Base-by-base conservation (phyloP, 1,140 invertebrate species). In the Drosophila azteca region DNA sequence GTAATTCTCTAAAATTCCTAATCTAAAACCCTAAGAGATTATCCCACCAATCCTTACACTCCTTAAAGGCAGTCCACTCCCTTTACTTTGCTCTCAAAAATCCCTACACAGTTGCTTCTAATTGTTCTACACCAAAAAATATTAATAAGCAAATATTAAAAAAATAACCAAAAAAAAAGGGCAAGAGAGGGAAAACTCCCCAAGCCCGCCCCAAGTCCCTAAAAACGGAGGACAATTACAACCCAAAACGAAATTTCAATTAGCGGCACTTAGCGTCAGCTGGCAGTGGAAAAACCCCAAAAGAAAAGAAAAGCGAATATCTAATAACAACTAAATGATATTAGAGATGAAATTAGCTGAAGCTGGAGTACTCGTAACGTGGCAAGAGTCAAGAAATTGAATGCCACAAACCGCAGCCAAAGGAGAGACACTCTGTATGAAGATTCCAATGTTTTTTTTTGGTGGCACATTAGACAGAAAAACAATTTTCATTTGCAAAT, bases 321-420 rank as follows among this genome's bases (percentile, higher is more conserved):
- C 84, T 82, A 88, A 88, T 88, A 89, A 77, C 83, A 88, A 79
- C 79, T 89, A 83, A 88, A 60, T 80, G 83, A 79, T 78, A 79
- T 83, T 83, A 65, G 83, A 72, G 71, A 64, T 58, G 53, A 79
- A 87, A 87, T 87, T 88, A 84, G 79, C 67, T 31, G 20, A 22
- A 66, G 31, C 24, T 22, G 9, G 7, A 3, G 0, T 7, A 0
- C 26, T 9, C 31, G 31, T 29, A 41, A 39, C 13, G 43, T 50
- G 65, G 62, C 61, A 73, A 61, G 44, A 71, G 65, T 50, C 44
- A 69, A 62, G 49, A 70, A 73, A 78, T 67, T 70, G 41, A 71
- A 67, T 70, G 60, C 67, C 63, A 58, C 54, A 57, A 82, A 83
- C 79, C 83, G 52, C 78, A 65, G 24, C 9, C 55, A 45, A 29